A percentile compares a stretch with the other conserved stretches of the same genome.
These are phyloP conservation scores for Urophycis tenuis DNA, from an alignment of 2,797 vertebrate species.

Conservation along the genomic window DNA sequence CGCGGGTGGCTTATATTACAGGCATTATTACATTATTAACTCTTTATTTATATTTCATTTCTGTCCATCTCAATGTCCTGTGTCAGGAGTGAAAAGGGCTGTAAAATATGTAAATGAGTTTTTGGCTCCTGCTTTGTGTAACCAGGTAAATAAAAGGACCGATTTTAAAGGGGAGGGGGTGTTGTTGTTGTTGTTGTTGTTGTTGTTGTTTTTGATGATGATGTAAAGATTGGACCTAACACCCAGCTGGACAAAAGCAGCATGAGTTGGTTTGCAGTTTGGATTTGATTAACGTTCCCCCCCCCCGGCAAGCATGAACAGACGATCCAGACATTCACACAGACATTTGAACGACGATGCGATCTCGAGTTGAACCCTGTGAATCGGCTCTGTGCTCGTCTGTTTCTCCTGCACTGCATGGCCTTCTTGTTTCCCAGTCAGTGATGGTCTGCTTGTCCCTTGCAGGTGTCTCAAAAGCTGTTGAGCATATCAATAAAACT, in stretches of 20 bases:
- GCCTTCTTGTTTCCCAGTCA: conserved; percentile 56
- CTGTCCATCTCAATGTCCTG: conserved; percentile 32
- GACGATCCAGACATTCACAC: conserved; percentile 51
- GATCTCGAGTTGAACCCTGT: neutral
- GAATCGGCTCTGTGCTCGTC: conserved; percentile 57
- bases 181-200: neutral
- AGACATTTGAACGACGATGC: conserved; percentile 33
- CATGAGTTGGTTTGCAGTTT: conserved; percentile 62
- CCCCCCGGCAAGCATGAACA: conserved; percentile 53
- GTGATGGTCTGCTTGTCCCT: conserved; percentile 93
- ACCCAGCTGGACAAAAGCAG: conserved; percentile 44
- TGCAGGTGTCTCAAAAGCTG: conserved; percentile 99
- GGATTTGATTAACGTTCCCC: conserved; percentile 62
- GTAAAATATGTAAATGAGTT: conserved; percentile 99
- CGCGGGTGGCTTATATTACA: neutral
- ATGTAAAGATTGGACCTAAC: conserved; percentile 26
- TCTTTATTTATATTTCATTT: neutral
- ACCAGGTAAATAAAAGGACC: conserved; percentile 85
- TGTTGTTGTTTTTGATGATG: too few species aligned
- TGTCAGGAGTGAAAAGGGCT: conserved; percentile 94
- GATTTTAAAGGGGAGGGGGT: conserved; percentile 29
- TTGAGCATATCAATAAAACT: conserved; percentile 99
- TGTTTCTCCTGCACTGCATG: conserved; percentile 72
- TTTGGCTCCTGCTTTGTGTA: conserved; percentile 94
- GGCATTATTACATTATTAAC: neutral